Conservation (phyloP, 2,797 vertebrate species). For the Pangasius krempfi region DNA sequence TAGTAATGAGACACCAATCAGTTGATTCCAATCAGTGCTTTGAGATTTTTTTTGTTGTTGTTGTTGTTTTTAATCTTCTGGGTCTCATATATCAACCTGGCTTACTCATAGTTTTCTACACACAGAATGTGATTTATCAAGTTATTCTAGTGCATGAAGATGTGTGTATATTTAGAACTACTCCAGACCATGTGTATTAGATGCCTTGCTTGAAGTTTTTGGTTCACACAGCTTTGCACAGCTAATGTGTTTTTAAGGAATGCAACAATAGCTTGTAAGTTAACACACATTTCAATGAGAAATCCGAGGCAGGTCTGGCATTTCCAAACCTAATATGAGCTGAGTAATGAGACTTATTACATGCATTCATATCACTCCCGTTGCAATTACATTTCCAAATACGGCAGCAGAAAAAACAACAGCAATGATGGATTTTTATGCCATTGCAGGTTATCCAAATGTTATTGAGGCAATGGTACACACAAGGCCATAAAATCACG, state of each 20-base stretch:
- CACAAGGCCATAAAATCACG: not conserved
- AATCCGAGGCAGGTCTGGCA: not conserved
- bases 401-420: not conserved
- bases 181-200: not conserved
- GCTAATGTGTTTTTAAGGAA: not conserved
- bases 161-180: not conserved
- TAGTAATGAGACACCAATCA: slow-evolving; percentile 30
- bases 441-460: not conserved
- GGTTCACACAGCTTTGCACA: not conserved
- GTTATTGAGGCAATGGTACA: not conserved
- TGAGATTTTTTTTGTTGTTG: not conserved
- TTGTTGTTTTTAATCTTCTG: not conserved
- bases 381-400: not conserved
- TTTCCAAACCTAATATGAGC: not conserved
- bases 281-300: not conserved
- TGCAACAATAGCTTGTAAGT: not conserved
- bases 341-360: not conserved
- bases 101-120: not conserved
- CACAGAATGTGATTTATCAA: not conserved
- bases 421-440: not conserved
- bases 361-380: not conserved
- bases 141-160: not conserved
- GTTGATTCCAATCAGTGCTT: not conserved
- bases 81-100: not conserved
- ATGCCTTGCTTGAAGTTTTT: not conserved